Evolutionary conservation across 2,113 vertebrate species (phyloP).

Genomic region (Cromileptes altivelis): DNA sequence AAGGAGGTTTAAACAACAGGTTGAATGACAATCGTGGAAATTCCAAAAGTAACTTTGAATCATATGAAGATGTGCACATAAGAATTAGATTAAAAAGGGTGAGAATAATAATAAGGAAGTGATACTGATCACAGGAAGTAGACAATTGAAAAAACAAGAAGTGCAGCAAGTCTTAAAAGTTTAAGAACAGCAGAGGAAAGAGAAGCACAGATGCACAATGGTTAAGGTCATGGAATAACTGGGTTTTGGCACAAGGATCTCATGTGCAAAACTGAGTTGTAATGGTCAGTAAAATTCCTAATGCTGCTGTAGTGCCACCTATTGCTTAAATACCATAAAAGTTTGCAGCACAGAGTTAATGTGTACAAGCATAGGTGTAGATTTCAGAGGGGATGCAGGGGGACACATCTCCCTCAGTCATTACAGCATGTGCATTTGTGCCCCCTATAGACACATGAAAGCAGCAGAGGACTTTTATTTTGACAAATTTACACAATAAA

Average conservation of each 20-base stretch:
- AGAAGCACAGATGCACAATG: not conserved
- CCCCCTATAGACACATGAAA: too few species aligned
- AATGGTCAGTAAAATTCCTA: not conserved
- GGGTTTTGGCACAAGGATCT: too few species aligned
- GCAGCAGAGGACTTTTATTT: too few species aligned
- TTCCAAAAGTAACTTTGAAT: not conserved
- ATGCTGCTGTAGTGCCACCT: not conserved
- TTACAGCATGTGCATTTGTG: too few species aligned
- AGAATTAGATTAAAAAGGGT: not conserved
- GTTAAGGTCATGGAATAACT: not conserved
- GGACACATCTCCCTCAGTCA: too few species aligned
- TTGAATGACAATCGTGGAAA: not conserved
- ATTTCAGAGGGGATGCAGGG: too few species aligned
- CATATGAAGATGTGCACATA: too few species aligned
- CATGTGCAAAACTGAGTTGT: too few species aligned
- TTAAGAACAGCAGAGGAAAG: not conserved
- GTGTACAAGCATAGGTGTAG: too few species aligned
- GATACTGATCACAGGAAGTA: not conserved
- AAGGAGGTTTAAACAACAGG: not conserved
- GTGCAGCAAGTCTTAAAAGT: not conserved
- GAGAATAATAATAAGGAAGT: not conserved
- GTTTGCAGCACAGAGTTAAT: too few species aligned
- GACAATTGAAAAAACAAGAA: not conserved
- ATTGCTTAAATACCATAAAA: too few species aligned
- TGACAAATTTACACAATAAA: too few species aligned